Percentiles rank a stretch among this genome's conserved stretches.
These are phyloP conservation scores for Cheilosia scutellata DNA, from an alignment of 2,888 invertebrate species.

Conservation along the genomic window DNA sequence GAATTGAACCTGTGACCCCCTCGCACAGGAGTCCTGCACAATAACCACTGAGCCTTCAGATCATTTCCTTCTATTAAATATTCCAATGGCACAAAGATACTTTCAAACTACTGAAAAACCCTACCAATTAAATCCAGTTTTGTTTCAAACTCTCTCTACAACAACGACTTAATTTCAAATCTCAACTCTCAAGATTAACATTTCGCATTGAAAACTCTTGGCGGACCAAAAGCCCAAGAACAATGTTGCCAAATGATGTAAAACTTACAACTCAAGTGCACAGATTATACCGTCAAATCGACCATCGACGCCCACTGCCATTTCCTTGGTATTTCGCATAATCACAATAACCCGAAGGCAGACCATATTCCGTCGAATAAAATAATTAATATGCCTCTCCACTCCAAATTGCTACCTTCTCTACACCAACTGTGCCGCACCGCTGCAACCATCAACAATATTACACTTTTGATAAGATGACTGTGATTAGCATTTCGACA, in stretches of 20 bases:
- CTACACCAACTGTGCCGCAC: not conserved
- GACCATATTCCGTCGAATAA: constrained; percentile 30
- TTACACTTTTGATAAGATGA: constrained; percentile 32
- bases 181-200: too few relatives aligned
- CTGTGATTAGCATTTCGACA: constrained; percentile 42
- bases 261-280: not conserved
- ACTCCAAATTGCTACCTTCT: constrained; percentile 10
- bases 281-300: not conserved
- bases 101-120: too few relatives aligned
- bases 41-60: too few relatives aligned
- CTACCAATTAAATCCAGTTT: too few relatives aligned
- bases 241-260: not conserved
- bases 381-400: constrained; percentile 13
- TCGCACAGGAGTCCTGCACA: too few relatives aligned
- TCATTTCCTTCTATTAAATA: too few relatives aligned
- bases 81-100: too few relatives aligned
- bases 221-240: too few relatives aligned
- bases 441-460: constrained; percentile 26
- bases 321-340: constrained; percentile 21
- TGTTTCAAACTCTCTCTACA: too few relatives aligned
- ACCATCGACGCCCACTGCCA: not conserved
- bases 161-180: too few relatives aligned
- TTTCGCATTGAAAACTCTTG: too few relatives aligned
- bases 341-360: constrained; percentile 6
- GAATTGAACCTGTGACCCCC: too few relatives aligned